Percentiles rank a stretch among this genome's conserved stretches.
Evolutionary conservation across 37 sponge, comb jelly and placozoan genomes (phyloP).

Genomic region (Aphrocallistes beatrix): DNA sequence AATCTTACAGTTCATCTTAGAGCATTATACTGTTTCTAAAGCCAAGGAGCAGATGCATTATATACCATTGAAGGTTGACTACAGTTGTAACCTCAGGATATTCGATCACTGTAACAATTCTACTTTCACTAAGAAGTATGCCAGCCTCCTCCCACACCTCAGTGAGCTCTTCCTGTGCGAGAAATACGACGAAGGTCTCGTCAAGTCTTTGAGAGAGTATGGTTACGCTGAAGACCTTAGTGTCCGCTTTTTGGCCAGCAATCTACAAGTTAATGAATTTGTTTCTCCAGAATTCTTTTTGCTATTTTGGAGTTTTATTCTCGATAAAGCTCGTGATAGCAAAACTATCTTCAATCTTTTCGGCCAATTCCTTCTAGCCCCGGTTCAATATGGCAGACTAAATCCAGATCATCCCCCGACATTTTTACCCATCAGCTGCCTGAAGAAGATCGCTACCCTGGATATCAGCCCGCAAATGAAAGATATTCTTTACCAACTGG

Average conservation of each 20-base stretch:
- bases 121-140: neutral
- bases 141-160: neutral
- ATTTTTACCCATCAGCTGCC: neutral
- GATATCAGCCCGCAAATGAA: neutral
- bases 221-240: neutral
- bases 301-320: neutral
- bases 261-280: neutral
- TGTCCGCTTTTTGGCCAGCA: neutral
- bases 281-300: neutral
- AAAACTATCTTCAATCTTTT: neutral
- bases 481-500: neutral
- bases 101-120: neutral
- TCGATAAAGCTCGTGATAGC: neutral
- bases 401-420: neutral
- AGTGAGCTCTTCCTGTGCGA: neutral
- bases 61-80: neutral
- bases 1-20: neutral
- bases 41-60: neutral
- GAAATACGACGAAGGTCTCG: neutral
- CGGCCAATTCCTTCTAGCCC: neutral
- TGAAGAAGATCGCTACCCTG: neutral
- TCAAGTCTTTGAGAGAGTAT: neutral
- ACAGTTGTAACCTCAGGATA: neutral
- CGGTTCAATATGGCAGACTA: neutral
- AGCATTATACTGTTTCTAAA: neutral